Percentiles rank a stretch among this genome's conserved stretches.
phyloP scores from a whole-genome alignment of 2,797 vertebrate genomes.

The Premnoplex brunnescens region DNA sequence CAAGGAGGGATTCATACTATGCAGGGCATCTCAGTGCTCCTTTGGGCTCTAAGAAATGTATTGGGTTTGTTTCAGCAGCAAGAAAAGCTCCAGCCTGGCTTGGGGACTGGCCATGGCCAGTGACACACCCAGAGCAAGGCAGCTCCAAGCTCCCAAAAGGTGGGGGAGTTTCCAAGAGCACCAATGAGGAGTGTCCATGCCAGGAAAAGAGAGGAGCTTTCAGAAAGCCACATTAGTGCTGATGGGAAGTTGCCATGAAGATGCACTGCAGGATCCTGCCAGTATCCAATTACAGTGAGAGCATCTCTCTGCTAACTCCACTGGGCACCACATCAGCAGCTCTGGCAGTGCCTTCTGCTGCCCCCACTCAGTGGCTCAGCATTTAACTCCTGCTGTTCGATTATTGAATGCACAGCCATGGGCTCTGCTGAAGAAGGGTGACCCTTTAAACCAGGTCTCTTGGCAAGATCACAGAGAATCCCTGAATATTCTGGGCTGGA shows the following conservation, averaged over 20 bases:
- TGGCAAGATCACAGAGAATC: neutral
- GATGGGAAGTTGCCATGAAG: neutral
- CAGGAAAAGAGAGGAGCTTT: neutral
- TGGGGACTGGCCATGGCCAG: neutral
- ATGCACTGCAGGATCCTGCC: neutral
- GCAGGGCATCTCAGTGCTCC: neutral
- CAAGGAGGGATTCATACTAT: neutral
- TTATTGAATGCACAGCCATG: neutral
- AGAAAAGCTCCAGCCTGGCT: neutral
- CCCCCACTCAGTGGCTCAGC: neutral
- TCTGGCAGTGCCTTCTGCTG: neutral
- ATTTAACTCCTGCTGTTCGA: neutral
- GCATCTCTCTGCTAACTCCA: neutral
- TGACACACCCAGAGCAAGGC: neutral
- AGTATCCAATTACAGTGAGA: neutral
- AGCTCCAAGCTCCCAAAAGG: neutral
- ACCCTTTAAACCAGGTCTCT: neutral
- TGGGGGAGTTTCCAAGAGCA: neutral
- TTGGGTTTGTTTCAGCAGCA: neutral
- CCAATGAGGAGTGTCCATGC: neutral
- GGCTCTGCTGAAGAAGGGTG: neutral
- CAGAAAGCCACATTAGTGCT: neutral
- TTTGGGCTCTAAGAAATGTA: neutral
- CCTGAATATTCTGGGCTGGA: neutral
- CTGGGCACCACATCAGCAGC: neutral